Base-by-base conservation (phyloP, 1,140 invertebrate genomes). In the Aricia agestis region DNA sequence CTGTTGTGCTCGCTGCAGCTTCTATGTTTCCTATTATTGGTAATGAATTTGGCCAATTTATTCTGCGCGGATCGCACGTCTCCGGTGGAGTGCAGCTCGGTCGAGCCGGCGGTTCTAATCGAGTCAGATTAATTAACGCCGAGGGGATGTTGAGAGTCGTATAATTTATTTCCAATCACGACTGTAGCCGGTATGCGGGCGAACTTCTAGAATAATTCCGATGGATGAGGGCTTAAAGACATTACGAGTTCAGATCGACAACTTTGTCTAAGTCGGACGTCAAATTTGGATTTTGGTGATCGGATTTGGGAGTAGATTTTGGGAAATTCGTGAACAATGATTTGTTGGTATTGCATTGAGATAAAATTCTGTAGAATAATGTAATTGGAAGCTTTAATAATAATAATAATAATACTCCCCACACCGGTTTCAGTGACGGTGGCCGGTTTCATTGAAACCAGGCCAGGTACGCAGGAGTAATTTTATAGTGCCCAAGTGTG, bases 121-220 rank as follows among this genome's bases (percentile, higher is more conserved):
- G 36, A 69, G 69, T 73, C 66, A 70, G 69, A 69, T 74, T 71
- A 74, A 74, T 74, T 74, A 74, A 71, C 67, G 63, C 70, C 67
- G 42, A 58, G 13, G 65, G 66, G 73, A 68, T 42, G 36, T 68
- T 76, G 74, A 73, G 70, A 59, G 73, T 74, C 76, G 66, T 72
- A 77, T 77, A 77, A 79, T 77, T 79, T 79, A 79, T 77, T 79
- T 79, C 73, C 76, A 74, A 76, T 77, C 73, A 76, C 76, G 76
- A 52, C 72, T 74, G 72, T 70, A 72, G 71, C 66, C 74, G 71
- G 74, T 73, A 77, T 68, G 72, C 74, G 72, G 71, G 70, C 42
- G 70, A 75, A 78, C 66, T 78, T 76, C 68, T 41, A 69, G 66
- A 72, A 73, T 75, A 74, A 76, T 72, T 70, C 74, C 71, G 66